Evolutionary conservation across 1,140 invertebrate genomes (phyloP).

Genomic region (Adoxophyes honmai): DNA sequence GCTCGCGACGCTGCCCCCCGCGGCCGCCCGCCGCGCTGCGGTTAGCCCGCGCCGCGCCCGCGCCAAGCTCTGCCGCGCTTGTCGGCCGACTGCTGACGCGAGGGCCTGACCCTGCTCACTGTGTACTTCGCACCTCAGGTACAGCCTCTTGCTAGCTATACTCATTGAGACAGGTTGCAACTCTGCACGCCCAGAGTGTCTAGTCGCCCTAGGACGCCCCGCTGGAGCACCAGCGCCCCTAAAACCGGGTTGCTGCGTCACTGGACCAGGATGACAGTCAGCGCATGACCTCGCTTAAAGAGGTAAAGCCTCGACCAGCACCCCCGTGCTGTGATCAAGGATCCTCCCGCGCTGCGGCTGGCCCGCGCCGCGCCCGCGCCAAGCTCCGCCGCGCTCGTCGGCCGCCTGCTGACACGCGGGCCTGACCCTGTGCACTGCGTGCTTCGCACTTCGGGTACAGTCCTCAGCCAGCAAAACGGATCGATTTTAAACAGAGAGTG

Average conservation of each 20-base stretch:
- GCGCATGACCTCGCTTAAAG: too few relatives aligned
- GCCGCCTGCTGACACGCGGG: constrained; percentile 71
- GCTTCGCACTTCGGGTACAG: constrained; percentile 73
- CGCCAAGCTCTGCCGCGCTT: constrained; percentile 31
- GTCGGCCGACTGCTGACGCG: constrained; percentile 70
- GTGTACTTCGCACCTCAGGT: constrained; percentile 77
- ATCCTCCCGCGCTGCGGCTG: constrained; percentile 50
- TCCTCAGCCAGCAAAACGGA: background rate
- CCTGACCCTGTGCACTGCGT: constrained; percentile 78
- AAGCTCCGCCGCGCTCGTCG: constrained; percentile 37
- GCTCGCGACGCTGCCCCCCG: constrained; percentile 75
- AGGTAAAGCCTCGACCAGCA: too few relatives aligned
- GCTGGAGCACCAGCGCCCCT: too few relatives aligned
- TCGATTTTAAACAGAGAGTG: too few relatives aligned
- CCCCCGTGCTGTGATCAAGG: too few relatives aligned
- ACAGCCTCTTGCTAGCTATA: background rate
- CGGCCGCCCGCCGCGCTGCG: constrained; percentile 58
- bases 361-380: constrained; percentile 40
- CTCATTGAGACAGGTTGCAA: too few relatives aligned
- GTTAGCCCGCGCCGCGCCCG: constrained; percentile 45
- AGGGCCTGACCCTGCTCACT: constrained; percentile 77
- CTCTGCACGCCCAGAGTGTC: too few relatives aligned
- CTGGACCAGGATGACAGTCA: too few relatives aligned
- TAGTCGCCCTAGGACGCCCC: too few relatives aligned
- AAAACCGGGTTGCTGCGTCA: too few relatives aligned